Evolutionary conservation across 2,888 invertebrate species (phyloP).

Genomic region (Nipponacmea schrenckii): DNA sequence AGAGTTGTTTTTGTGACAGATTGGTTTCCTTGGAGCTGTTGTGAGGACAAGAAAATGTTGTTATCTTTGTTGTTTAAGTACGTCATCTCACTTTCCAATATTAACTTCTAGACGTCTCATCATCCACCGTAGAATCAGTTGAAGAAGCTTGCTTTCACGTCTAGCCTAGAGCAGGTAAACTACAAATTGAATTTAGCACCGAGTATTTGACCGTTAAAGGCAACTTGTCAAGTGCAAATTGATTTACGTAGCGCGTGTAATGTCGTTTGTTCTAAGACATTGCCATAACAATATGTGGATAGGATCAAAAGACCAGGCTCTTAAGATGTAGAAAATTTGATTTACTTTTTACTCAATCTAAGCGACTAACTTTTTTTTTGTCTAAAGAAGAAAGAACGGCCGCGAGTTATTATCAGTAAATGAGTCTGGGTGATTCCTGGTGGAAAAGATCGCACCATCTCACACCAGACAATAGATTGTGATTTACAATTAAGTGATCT

Average conservation of each 20-base stretch:
- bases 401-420: background rate
- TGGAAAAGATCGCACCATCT: background rate
- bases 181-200: constrained; percentile 21
- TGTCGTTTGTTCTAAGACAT: constrained; percentile 21
- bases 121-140: background rate
- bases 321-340: constrained; percentile 23
- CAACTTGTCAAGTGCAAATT: constrained; percentile 25
- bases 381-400: background rate
- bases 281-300: constrained; percentile 2
- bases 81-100: constrained; percentile 9
- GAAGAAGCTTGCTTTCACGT: constrained; percentile 23
- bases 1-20: background rate
- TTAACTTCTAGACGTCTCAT: constrained; percentile 17
- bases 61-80: constrained; percentile 7
- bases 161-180: constrained; percentile 21
- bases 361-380: constrained; percentile 19
- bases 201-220: constrained; percentile 23
- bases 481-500: constrained; percentile 9
- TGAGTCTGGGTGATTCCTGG: background rate
- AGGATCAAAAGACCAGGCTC: constrained; percentile 18
- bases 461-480: constrained; percentile 4
- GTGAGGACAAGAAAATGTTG: background rate
- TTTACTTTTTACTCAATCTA: constrained; percentile 24
- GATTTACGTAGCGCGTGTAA: constrained; percentile 20
- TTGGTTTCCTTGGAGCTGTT: background rate